A percentile compares a stretch with the other conserved stretches of the same genome.
These are phyloP conservation scores for Tachina lurida DNA, from an alignment of 2,888 invertebrate species.

Conservation along the genomic window DNA sequence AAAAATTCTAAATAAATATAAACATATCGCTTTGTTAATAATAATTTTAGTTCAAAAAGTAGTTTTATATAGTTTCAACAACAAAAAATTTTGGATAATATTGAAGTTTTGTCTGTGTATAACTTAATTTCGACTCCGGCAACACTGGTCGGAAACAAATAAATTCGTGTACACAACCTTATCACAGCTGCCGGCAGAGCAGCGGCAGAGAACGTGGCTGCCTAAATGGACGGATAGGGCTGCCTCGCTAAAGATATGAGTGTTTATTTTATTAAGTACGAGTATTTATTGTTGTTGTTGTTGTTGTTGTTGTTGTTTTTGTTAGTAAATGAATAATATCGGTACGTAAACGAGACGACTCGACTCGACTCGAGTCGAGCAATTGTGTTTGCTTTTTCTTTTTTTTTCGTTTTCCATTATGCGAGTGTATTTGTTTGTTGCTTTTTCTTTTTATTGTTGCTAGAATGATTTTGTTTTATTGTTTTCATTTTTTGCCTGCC, in stretches of 20 bases:
- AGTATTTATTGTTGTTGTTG: constrained; percentile 16
- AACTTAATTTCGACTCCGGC: no score
- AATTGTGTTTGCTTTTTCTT: constrained; percentile 19
- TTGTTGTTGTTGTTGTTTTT: constrained; percentile 30
- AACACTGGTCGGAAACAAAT: no score
- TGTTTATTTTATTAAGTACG: constrained; percentile 25
- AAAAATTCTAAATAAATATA: no score
- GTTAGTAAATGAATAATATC: constrained; percentile 25
- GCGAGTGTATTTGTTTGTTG: constrained; percentile 12
- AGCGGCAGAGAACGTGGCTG: not conserved
- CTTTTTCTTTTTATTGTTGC: not conserved
- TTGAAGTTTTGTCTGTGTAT: no score
- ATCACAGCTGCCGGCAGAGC: constrained; percentile 10
- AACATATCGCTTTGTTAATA: no score
- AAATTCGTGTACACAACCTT: no score
- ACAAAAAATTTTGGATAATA: no score
- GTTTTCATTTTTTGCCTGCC: no score
- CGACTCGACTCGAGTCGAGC: not conserved
- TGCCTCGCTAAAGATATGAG: constrained; percentile 26
- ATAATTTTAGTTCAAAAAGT: no score
- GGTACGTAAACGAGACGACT: not conserved
- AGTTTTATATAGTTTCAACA: no score
- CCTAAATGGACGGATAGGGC: not conserved
- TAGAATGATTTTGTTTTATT: not conserved
- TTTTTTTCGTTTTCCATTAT: not conserved